These are phyloP conservation scores for Macrosoma leucophasiata DNA, from an alignment of 2,888 invertebrate genomes.

Conservation along the genomic window DNA sequence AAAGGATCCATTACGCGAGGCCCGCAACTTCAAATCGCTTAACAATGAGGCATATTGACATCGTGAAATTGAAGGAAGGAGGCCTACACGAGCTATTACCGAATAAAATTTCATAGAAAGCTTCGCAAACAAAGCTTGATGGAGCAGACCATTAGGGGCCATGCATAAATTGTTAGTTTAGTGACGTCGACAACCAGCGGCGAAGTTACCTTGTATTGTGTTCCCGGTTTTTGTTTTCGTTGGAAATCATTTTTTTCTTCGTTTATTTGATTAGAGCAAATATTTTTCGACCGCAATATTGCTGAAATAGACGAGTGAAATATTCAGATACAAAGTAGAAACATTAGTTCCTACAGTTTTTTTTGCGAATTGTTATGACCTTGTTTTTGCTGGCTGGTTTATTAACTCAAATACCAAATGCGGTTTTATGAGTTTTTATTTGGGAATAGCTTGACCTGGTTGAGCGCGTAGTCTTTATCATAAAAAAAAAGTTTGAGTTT, in stretches of 20 bases:
- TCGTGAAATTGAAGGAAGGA: slow-evolving; percentile 37
- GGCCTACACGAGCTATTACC: slow-evolving; percentile 50
- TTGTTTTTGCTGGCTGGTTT: too few species aligned
- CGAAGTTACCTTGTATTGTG: slow-evolving; percentile 8
- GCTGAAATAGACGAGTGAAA: background rate
- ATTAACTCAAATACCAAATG: too few species aligned
- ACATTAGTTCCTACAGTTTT: too few species aligned
- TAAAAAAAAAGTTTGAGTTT: too few species aligned
- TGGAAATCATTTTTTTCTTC: slow-evolving; percentile 7
- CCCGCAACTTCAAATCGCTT: slow-evolving; percentile 22
- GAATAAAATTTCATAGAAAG: slow-evolving; percentile 75
- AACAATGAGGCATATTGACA: slow-evolving; percentile 39
- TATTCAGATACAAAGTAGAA: too few species aligned
- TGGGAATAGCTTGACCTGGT: too few species aligned
- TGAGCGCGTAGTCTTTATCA: too few species aligned
- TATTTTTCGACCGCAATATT: background rate
- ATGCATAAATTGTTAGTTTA: slow-evolving; percentile 74
- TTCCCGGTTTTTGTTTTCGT: slow-evolving; percentile 2
- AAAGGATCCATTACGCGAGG: slow-evolving; percentile 9
- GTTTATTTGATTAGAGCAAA: slow-evolving; percentile 1
- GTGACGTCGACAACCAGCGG: slow-evolving; percentile 41
- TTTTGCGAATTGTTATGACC: too few species aligned
- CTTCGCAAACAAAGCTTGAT: slow-evolving; percentile 67
- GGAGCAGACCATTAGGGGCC: slow-evolving; percentile 63
- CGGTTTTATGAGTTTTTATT: too few species aligned